Evolutionary conservation across 2,797 vertebrate species (phyloP), one percentile per base, ranked within the genome.

Genomic region (Onychomys leucogaster): DNA sequence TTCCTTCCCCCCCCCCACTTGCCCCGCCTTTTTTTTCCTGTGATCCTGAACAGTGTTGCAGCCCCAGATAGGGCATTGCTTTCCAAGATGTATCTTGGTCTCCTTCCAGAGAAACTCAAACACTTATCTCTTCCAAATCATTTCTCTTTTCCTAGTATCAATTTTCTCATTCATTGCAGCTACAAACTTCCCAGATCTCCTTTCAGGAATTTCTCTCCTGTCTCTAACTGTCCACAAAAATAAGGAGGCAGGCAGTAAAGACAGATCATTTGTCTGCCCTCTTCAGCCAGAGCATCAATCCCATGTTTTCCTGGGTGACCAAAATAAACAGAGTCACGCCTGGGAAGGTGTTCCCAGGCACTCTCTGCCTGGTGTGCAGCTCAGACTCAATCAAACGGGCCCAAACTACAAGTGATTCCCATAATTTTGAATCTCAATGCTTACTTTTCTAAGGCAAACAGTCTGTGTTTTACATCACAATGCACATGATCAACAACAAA

Each of bases 381-480:
- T 77, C 41, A 41, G 12, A 75, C 32, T 65, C 96, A 93, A 63
- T 95, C 90, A 75, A 65, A 94, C 14, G 34, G 84, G 78, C 88
- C 94, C 92, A 84, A 89, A 89, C 92, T 55, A 37, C 65, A 90
- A 49, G 67, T 4, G 25, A 94, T 81, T 94, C 73, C 81, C 34
- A 10, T 57, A 94, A 91, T 93, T 86, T 86, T 67, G 75, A 67
- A 81, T 95, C 90, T 67, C 37, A 88, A 63, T 27, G 57, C 57
- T 95, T 49, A 29, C 67, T 94, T 89, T 95, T 76, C 90, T 76
- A 37, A 95, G 89, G 81, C 93, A 95, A 90, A 75, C 92, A 37
- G 94, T 96, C 94, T 96, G 90, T 95, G 85, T 94, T 94, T 97
- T 94, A 78, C 69, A 67, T 49, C 32, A 34, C 34, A n/a, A 91